Base-by-base conservation (phyloP, 2,797 vertebrate species). In the Silurus aristotelis region DNA sequence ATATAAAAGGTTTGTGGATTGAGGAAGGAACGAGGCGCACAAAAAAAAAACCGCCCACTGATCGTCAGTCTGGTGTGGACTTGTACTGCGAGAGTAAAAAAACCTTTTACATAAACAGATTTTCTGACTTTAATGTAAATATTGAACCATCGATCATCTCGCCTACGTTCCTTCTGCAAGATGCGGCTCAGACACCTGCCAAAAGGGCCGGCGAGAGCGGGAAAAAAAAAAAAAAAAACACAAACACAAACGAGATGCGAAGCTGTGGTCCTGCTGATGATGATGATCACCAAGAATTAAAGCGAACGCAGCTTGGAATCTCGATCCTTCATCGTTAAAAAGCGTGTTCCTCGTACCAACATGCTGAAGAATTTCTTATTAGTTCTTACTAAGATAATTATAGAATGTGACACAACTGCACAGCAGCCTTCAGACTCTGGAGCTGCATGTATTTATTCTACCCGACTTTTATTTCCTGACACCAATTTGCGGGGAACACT, bases 261-360 rank as follows among this genome's bases (percentile, higher is more conserved):
- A 88, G 72, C 77, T 60, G 5, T 10, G 48, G 60, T 63, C 38
- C 87, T 48, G 73, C 60, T 83, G 78, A 76, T 82, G 56, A 76
- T 82, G 56, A 86, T 80, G 80, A 56, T 55, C 8, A 80, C 48
- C 82, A 73, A 71, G 61, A 78, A 80, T 86, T 60, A 81, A 88
- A 84, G 77, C 31, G 38, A 66, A 80, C 61, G 38, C 84, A 38
- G 46, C 46, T 27, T 22, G 63, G 14, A 73, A 55, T 56, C 84
- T 64, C 66, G 52, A 80, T 60, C n/a, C 13, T 25, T 61, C 22
- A 73, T 38, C 38, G 38, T 52, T 25, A 17, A 75, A 20, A 56
- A 12, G 55, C n/a, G 38, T 2, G 64, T 27, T 27, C 3, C 9
- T 76, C 25, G 17, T 25, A n/a, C 31, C 38, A 68, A 46, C 20